A percentile compares a stretch with the other conserved stretches of the same genome.
These are phyloP conservation scores for Aspiorhynchus laticeps DNA, from an alignment of 2,113 vertebrate genomes.

Conservation along the genomic window DNA sequence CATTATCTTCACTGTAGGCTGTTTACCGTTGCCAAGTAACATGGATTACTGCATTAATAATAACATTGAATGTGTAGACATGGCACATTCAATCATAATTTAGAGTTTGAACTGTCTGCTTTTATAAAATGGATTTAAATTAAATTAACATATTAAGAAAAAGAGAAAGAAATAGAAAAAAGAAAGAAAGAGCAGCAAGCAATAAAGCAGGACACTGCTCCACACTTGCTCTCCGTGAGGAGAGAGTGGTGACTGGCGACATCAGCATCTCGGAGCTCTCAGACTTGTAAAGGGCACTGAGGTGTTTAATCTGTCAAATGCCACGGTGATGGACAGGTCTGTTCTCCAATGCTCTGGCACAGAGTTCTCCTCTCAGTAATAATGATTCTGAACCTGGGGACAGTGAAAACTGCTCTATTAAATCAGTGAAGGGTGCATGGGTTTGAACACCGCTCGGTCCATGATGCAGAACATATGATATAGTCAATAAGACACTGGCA, in stretches of 20 bases:
- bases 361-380: conserved; percentile 33
- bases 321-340: conserved; percentile 55
- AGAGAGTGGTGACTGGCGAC: conserved; percentile 38
- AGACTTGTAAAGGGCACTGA: conserved; percentile 55
- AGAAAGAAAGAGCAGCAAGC: background rate
- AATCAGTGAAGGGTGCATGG: conserved; percentile 36
- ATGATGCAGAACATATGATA: conserved; percentile 37
- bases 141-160: background rate
- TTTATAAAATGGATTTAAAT: background rate
- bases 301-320: conserved; percentile 61
- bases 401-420: conserved; percentile 34
- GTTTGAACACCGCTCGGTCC: conserved; percentile 41
- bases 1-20: background rate
- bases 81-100: background rate
- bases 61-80: background rate
- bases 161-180: background rate
- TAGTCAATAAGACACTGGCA: conserved; percentile 42
- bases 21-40: conserved; percentile 13
- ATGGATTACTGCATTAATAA: background rate
- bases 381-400: conserved; percentile 45
- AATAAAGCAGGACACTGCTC: background rate
- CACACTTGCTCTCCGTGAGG: background rate
- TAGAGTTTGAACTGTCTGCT: background rate
- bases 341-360: conserved; percentile 42
- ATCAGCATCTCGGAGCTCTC: conserved; percentile 36